Conservation (phyloP, 1,140 invertebrate species). For the Harlomillsia oculata region DNA sequence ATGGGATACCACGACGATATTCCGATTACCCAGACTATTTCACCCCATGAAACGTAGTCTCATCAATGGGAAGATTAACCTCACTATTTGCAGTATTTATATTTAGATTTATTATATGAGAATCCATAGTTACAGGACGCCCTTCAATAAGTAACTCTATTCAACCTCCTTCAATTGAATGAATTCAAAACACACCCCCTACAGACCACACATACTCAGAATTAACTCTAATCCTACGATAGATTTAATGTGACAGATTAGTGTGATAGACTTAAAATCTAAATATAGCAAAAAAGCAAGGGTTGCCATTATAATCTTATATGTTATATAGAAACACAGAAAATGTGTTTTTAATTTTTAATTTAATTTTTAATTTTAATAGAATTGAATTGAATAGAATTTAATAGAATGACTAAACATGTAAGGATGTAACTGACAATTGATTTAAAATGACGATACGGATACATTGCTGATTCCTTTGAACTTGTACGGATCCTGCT, state of each 20-base stretch:
- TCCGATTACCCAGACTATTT: slow-evolving; percentile 59
- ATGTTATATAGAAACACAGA: too few species aligned
- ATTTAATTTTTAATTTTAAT: slow-evolving; percentile 34
- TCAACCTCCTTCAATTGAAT: slow-evolving; percentile 49
- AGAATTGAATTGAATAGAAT: too few species aligned
- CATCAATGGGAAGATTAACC: slow-evolving; percentile 52
- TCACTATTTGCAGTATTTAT: slow-evolving; percentile 46
- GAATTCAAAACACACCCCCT: slow-evolving; percentile 47
- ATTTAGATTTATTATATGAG: slow-evolving; percentile 49
- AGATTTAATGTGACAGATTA: slow-evolving; percentile 49
- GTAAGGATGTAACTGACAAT: too few species aligned
- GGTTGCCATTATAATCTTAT: too few species aligned
- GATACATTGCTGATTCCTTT: too few species aligned
- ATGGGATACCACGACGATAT: slow-evolving; percentile 61
- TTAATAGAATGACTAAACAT: too few species aligned
- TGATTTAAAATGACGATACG: too few species aligned
- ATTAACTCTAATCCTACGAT: slow-evolving; percentile 46
- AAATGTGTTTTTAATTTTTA: too few species aligned
- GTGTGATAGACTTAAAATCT: slow-evolving; percentile 50
- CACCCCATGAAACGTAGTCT: slow-evolving; percentile 53
- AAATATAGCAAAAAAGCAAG: slow-evolving; percentile 52
- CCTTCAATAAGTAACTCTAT: slow-evolving; percentile 42
- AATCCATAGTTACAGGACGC: slow-evolving; percentile 41
- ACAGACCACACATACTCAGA: slow-evolving; percentile 48
- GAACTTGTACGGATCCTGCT: too few species aligned